Evolutionary conservation across 2,888 invertebrate species (phyloP).

Genomic region (Argyresthia goedartella): DNA sequence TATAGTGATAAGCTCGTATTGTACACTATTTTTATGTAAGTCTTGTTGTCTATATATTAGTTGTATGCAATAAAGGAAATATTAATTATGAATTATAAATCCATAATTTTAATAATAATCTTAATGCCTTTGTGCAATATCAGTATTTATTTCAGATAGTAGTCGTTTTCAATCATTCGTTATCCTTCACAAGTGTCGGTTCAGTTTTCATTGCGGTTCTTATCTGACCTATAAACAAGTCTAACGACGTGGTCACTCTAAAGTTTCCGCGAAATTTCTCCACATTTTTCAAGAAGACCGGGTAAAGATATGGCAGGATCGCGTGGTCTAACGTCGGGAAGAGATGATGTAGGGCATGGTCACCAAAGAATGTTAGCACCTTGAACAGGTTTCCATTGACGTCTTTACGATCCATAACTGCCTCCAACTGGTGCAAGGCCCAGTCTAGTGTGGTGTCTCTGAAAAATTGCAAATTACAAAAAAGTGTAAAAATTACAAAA

Average conservation of each 20-base stretch:
- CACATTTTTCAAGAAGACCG: constrained; percentile 72
- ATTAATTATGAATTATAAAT: too few species aligned
- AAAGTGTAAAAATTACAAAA: background rate
- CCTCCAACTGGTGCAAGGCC: constrained; percentile 83
- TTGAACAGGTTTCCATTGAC: constrained; percentile 75
- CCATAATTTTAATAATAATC: too few species aligned
- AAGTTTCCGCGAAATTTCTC: constrained; percentile 72
- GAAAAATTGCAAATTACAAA: constrained; percentile 17
- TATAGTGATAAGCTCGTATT: too few species aligned
- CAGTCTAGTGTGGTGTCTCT: constrained; percentile 73
- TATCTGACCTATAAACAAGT: constrained; percentile 45
- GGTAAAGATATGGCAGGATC: constrained; percentile 73
- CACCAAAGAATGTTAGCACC: constrained; percentile 80
- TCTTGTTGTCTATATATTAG: too few species aligned
- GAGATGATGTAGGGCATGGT: constrained; percentile 83
- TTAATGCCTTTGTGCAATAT: too few species aligned
- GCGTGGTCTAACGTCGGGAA: constrained; percentile 86
- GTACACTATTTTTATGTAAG: too few species aligned
- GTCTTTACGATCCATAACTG: constrained; percentile 79
- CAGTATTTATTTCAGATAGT: too few species aligned
- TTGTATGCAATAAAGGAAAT: too few species aligned
- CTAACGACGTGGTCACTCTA: constrained; percentile 37
- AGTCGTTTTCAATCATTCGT: background rate
- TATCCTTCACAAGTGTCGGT: constrained; percentile 18
- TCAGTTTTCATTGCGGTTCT: constrained; percentile 34